Conservation (phyloP, 2,888 invertebrate genomes). For the Microctonus brassicae region DNA sequence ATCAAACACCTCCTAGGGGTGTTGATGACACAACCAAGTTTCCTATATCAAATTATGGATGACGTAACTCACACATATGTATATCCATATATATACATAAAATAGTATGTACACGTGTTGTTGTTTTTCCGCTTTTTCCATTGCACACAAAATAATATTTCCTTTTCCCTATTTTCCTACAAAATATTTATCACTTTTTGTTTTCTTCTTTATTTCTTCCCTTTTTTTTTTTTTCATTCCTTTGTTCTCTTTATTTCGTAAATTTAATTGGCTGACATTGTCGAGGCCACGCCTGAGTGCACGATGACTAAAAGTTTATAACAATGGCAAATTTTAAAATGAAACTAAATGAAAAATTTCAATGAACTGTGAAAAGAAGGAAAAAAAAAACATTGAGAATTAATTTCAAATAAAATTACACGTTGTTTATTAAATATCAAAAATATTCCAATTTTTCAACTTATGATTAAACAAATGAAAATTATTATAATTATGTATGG, state of each 20-base stretch:
- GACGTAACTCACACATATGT: constrained; percentile 14
- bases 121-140: background rate
- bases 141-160: background rate
- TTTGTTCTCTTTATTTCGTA: background rate
- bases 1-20: constrained; percentile 57
- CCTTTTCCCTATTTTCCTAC: background rate
- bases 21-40: constrained; percentile 42
- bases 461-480: too few relatives aligned
- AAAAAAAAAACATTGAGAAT: background rate
- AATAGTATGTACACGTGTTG: background rate
- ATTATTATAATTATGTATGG: too few relatives aligned
- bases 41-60: constrained; percentile 20
- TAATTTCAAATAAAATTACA: too few relatives aligned
- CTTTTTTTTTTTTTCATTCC: background rate
- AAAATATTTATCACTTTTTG: background rate
- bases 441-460: too few relatives aligned
- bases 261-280: constrained; percentile 56
- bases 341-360: constrained; percentile 54
- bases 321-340: constrained; percentile 21
- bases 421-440: too few relatives aligned
- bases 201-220: too few relatives aligned
- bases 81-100: too few relatives aligned
- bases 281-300: constrained; percentile 65
- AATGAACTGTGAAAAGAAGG: constrained; percentile 49
- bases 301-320: constrained; percentile 47